phyloP scores from a whole-genome alignment of 2,797 vertebrate genomes.

The Ptychobarbus kaznakovi region DNA sequence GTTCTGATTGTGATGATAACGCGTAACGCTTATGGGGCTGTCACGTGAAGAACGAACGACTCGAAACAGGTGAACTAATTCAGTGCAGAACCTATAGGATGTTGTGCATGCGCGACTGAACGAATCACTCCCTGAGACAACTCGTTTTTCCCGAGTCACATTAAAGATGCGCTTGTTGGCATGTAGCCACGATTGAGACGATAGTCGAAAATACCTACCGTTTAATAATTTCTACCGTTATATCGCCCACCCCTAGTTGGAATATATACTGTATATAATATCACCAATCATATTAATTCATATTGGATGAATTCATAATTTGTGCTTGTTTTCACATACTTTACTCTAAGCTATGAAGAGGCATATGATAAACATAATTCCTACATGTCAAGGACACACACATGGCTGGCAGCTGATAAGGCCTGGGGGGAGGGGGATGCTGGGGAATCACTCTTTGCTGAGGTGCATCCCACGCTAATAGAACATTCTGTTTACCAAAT shows the following conservation, averaged over 20 bases:
- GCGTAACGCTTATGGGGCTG: too few relatives aligned
- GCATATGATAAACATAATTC: conserved; percentile 9
- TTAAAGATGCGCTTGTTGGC: too few relatives aligned
- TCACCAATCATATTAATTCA: neutral
- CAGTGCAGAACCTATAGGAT: too few relatives aligned
- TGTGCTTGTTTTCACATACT: conserved; percentile 18
- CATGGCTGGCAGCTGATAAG: conserved; percentile 38
- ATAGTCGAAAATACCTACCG: neutral
- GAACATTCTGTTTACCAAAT: conserved; percentile 42
- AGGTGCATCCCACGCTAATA: conserved; percentile 36
- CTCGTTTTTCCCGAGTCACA: too few relatives aligned
- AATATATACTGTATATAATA: neutral
- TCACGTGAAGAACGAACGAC: too few relatives aligned
- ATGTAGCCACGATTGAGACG: neutral
- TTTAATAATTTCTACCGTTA: neutral
- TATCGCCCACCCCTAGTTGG: neutral
- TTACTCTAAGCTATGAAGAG: conserved; percentile 16
- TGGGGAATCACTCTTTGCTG: conserved; percentile 8
- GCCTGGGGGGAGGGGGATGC: neutral
- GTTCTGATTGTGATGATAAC: too few relatives aligned
- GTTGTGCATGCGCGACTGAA: too few relatives aligned
- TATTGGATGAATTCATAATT: conserved; percentile 9
- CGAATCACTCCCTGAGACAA: too few relatives aligned
- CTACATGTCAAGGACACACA: conserved; percentile 24
- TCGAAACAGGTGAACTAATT: too few relatives aligned